Evolutionary conservation across 2,797 vertebrate genomes (phyloP).

Genomic region (Natrix natrix): DNA sequence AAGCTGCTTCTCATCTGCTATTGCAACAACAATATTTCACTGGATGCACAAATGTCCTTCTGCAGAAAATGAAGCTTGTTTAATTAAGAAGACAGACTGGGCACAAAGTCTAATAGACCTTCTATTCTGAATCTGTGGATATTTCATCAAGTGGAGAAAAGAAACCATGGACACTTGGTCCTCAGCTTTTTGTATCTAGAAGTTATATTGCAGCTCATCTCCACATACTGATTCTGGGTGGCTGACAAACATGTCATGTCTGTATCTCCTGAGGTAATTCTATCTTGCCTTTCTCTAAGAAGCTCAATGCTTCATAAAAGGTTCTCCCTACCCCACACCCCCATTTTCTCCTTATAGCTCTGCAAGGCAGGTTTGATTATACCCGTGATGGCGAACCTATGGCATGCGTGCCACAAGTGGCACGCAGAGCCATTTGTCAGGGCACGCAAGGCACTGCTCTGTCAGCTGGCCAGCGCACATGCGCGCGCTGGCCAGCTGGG

Average conservation of each 20-base stretch:
- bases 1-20: background rate
- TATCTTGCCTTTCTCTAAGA: background rate
- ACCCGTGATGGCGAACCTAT: no score
- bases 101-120: background rate
- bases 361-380: background rate
- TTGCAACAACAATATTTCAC: background rate
- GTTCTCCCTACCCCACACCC: background rate
- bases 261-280: background rate
- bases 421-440: no score
- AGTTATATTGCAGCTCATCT: background rate
- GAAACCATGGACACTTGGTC: background rate
- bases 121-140: background rate
- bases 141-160: background rate
- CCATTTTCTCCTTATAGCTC: background rate
- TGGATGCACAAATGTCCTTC: background rate
- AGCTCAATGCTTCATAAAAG: background rate
- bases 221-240: background rate
- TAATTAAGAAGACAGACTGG: background rate
- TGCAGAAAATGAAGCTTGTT: background rate
- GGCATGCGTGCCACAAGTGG: no score
- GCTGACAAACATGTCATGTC: background rate
- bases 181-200: background rate
- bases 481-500: no score
- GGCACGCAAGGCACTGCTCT: no score
- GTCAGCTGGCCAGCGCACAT: no score